A percentile compares a stretch with the other conserved stretches of the same genome.
These are phyloP conservation scores for Dryococelus australis DNA, from an alignment of 2,888 invertebrate genomes.

Conservation along the genomic window DNA sequence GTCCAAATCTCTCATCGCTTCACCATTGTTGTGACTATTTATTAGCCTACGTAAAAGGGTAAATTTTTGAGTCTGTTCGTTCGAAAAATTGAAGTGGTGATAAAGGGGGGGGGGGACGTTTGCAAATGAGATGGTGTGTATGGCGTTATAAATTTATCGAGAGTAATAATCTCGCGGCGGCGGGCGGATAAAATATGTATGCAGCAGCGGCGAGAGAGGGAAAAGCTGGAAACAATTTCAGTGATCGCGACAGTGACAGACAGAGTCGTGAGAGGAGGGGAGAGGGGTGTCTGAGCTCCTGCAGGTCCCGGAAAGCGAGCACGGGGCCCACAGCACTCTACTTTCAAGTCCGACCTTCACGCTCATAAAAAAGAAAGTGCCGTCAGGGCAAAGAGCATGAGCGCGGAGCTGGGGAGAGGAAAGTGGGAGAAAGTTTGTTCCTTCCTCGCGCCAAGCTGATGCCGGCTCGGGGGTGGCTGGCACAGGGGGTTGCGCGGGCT, in stretches of 20 bases:
- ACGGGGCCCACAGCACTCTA: conserved; percentile 5
- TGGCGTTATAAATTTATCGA: not conserved
- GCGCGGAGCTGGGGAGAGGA: not conserved
- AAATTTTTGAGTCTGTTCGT: not conserved
- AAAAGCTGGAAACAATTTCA: not conserved
- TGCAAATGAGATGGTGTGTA: not conserved
- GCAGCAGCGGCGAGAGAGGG: not conserved
- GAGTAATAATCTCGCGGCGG: not conserved
- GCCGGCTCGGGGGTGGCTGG: not conserved
- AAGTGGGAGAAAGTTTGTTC: conserved; percentile 2
- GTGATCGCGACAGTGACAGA: conserved; percentile 29
- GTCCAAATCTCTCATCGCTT: no score
- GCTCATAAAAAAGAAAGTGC: conserved; percentile 22
- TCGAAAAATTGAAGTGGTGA: not conserved
- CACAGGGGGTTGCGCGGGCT: not conserved
- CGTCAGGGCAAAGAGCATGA: conserved; percentile 18
- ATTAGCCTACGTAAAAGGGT: no score
- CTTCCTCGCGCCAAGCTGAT: not conserved
- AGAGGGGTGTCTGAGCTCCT: not conserved
- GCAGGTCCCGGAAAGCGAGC: conserved; percentile 18
- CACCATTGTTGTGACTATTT: no score
- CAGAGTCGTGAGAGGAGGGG: conserved; percentile 24
- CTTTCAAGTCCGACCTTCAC: conserved; percentile 9
- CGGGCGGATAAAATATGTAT: not conserved
- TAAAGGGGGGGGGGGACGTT: not conserved